Percentiles rank a stretch among this genome's conserved stretches.
These are phyloP conservation scores for Pogonocichla stellata DNA, from an alignment of 2,113 vertebrate genomes.

Conservation along the genomic window DNA sequence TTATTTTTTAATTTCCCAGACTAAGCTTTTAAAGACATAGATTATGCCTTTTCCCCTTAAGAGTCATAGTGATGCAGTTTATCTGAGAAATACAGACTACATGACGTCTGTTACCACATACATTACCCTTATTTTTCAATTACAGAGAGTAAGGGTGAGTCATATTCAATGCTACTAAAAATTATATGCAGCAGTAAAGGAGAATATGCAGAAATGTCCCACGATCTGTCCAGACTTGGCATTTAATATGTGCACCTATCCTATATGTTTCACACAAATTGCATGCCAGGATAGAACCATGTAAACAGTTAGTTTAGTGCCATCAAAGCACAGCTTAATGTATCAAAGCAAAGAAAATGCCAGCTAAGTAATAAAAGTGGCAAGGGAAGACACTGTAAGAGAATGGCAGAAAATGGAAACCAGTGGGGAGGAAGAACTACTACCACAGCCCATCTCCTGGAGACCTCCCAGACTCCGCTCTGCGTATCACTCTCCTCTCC, in stretches of 20 bases:
- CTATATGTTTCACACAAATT: not conserved
- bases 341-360: not conserved
- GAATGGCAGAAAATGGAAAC: not conserved
- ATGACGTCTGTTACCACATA: not conserved
- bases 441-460: not conserved
- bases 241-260: not conserved
- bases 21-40: not conserved
- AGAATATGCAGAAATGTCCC: not conserved
- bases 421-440: rapidly evolving
- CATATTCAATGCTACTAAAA: not conserved
- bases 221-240: not conserved
- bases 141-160: not conserved
- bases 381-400: not conserved
- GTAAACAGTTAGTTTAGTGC: not conserved
- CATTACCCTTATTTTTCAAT: not conserved
- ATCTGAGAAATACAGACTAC: not conserved
- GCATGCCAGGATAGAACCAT: not conserved
- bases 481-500: not conserved
- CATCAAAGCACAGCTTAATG: not conserved
- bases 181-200: not conserved
- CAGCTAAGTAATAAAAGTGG: not conserved
- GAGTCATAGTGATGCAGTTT: not conserved
- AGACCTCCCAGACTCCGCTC: not conserved
- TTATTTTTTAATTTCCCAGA: not conserved
- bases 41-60: not conserved